Evolutionary conservation across 1,140 invertebrate species (phyloP), one percentile per base, ranked within the genome.

Genomic region (Drosophila quadrilineata): DNA sequence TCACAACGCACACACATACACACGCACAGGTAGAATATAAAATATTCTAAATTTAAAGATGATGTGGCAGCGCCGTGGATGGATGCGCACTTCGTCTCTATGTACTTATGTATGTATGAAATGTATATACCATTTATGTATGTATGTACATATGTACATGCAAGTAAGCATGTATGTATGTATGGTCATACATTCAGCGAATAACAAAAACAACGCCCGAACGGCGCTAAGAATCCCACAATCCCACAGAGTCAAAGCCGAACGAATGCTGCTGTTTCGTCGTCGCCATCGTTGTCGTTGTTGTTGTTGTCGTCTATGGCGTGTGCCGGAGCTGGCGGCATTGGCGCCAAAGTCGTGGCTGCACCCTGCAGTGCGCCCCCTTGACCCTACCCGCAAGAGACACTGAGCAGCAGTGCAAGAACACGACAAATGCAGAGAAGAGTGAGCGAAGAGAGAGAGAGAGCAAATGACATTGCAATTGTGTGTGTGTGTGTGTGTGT

Each of bases 41-140:
- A 80, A 80, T 79, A 82, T 76, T 82, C 77, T 84, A 82, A 84
- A 82, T 84, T 84, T 82, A 84, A 82, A 76, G 69, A 82, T 82
- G 77, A 82, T 82, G 75, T 80, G 54, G 75, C 53, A 66, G 75
- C 46, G 64, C 72, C 46, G 48, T 54, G 76, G n/a, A n/a, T 82
- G 63, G 72, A 75, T 84, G 45, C 46, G 53, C 53, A 60, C 58
- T 52, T 66, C n/a, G n/a, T n/a, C 22, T 46, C n/a, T 62, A 58
- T 53, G 40, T 69, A 63, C 38, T 67, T 53, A 14, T 12, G 8
- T 29, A 26, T 17, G 22, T 16, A 12, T 3, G 33, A 5, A 35
- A 36, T 36, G 35, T 45, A 2, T 21, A 12, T 28, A 21, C 14
- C 31, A 12, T 36, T 57, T 45, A 45, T 71, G 46, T 48, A 36